Conservation (phyloP, 2,113 vertebrate genomes). For the Protobothrops mucrosquamatus region DNA sequence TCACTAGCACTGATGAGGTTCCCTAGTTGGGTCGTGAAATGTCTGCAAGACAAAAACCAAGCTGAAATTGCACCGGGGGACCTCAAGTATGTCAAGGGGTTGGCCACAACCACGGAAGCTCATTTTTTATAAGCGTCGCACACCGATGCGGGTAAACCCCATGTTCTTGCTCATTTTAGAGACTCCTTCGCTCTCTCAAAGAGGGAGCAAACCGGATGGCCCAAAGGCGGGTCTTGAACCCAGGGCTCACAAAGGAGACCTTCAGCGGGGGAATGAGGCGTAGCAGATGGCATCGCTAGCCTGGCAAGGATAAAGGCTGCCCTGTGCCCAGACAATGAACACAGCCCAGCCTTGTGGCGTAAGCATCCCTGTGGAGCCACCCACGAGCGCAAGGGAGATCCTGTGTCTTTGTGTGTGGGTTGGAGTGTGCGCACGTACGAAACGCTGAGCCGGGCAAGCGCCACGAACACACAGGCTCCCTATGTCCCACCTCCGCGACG, state of each 20-base stretch:
- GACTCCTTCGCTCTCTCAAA: not conserved
- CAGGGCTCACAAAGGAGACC: not conserved
- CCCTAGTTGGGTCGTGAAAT: not conserved
- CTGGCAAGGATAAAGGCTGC: not conserved
- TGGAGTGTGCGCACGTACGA: too few species aligned
- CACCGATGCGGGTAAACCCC: not conserved
- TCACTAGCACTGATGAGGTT: not conserved
- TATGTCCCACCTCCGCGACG: not conserved
- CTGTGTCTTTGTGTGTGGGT: not conserved
- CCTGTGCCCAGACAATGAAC: constrained; percentile 13
- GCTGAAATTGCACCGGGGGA: fast-evolving
- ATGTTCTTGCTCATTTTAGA: too few species aligned
- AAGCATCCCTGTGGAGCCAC: not conserved
- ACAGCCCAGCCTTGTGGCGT: not conserved
- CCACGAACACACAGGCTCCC: not conserved
- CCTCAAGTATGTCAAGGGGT: not conserved
- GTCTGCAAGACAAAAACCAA: not conserved
- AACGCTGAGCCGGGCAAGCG: not conserved
- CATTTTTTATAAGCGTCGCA: not conserved
- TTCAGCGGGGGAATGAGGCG: not conserved
- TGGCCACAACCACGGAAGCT: not conserved
- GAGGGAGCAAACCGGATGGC: not conserved
- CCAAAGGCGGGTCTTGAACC: not conserved
- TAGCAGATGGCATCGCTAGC: not conserved
- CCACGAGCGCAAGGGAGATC: constrained; percentile 7